These are phyloP conservation scores for Sinhomidia bicolor DNA, from an alignment of 2,888 invertebrate species.

Conservation along the genomic window DNA sequence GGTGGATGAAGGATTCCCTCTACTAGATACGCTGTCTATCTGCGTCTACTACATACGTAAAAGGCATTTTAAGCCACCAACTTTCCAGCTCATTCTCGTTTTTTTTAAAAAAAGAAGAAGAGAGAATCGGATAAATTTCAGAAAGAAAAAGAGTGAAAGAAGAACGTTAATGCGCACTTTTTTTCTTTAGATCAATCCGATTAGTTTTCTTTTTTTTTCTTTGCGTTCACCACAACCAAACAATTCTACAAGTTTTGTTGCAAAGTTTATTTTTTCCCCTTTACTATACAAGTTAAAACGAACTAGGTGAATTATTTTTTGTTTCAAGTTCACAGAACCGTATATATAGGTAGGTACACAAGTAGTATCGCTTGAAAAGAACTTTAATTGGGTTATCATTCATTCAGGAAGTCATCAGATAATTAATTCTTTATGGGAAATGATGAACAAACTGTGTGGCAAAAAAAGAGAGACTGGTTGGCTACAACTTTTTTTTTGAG, in stretches of 20 bases:
- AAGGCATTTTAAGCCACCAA: slow-evolving; percentile 14
- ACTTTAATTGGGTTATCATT: slow-evolving; percentile 9
- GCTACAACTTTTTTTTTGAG: too few relatives aligned
- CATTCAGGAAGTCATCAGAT: not conserved
- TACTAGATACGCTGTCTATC: too few relatives aligned
- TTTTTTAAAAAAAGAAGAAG: too few relatives aligned
- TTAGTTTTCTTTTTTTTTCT: slow-evolving; percentile 23
- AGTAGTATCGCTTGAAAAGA: not conserved
- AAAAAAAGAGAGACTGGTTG: not conserved
- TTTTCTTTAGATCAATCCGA: slow-evolving; percentile 47
- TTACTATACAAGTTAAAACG: too few relatives aligned
- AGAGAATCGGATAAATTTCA: slow-evolving; percentile 5
- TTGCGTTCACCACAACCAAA: not conserved
- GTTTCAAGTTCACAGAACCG: too few relatives aligned
- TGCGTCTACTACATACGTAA: not conserved
- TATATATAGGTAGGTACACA: too few relatives aligned
- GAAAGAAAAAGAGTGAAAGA: not conserved
- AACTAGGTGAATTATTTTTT: too few relatives aligned
- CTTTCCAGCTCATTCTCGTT: slow-evolving; percentile 34
- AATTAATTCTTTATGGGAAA: not conserved
- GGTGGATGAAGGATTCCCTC: slow-evolving; percentile 29
- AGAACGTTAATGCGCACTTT: slow-evolving; percentile 36
- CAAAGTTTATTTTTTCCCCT: too few relatives aligned
- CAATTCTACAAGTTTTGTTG: not conserved
- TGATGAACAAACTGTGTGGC: not conserved